Conservation (phyloP, 2,888 invertebrate species). For the Smittia aterrima region DNA sequence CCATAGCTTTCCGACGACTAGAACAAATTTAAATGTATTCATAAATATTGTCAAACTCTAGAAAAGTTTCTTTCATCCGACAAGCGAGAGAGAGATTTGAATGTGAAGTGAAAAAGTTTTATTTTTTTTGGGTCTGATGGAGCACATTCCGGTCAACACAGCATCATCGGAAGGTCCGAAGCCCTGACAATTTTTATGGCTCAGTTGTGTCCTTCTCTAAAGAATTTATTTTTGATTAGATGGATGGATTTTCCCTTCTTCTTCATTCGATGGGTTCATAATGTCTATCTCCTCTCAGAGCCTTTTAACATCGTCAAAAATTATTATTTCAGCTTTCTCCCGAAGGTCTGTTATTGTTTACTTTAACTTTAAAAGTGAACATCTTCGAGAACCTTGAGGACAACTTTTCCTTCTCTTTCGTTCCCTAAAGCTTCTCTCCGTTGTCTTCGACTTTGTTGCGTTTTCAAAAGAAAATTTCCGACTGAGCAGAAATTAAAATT, state of each 20-base stretch:
- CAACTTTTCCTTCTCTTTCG: not conserved
- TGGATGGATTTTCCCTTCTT: not conserved
- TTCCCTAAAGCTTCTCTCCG: not conserved
- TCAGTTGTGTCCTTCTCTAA: slow-evolving; percentile 25
- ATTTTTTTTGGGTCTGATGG: not conserved
- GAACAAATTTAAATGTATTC: not conserved
- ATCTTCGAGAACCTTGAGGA: not conserved
- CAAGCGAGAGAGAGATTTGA: slow-evolving; percentile 6
- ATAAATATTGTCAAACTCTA: not conserved
- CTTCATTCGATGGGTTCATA: not conserved
- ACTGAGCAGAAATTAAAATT: not conserved
- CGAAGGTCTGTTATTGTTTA: not conserved
- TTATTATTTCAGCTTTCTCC: not conserved
- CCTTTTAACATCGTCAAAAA: not conserved
- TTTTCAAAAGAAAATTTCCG: not conserved
- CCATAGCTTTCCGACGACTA: not conserved
- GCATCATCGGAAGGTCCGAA: slow-evolving; percentile 15
- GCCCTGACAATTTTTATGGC: slow-evolving; percentile 36
- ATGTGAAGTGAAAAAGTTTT: not conserved
- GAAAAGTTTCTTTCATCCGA: not conserved
- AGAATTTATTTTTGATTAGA: slow-evolving; percentile 2
- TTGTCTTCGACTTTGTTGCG: not conserved
- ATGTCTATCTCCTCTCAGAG: not conserved
- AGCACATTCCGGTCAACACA: slow-evolving; percentile 18
- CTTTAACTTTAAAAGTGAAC: slow-evolving; percentile 2